Percentiles rank a stretch among this genome's conserved stretches.
These are phyloP conservation scores for Drosophila mayri DNA, from an alignment of 1,140 invertebrate genomes.

Conservation along the genomic window DNA sequence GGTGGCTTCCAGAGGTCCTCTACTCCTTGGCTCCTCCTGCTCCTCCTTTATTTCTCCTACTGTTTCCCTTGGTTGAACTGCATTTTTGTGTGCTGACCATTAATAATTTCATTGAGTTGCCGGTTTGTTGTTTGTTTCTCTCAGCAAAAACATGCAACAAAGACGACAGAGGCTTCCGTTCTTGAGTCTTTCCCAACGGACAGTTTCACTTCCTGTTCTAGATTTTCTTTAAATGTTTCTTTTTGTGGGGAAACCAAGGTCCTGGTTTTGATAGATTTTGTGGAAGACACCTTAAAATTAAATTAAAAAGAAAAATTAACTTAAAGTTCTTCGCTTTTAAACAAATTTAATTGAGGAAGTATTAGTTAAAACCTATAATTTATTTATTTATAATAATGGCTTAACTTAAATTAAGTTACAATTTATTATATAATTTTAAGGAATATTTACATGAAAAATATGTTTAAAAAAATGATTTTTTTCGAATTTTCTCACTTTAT, in stretches of 20 bases:
- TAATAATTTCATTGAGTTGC: conserved; percentile 77
- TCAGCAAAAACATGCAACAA: conserved; percentile 27
- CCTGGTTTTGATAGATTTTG: background rate
- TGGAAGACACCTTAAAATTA: too few species aligned
- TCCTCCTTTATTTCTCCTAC: background rate
- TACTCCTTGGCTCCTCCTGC: conserved; percentile 2
- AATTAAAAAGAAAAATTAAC: background rate
- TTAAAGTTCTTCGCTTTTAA: background rate
- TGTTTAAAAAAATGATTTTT: background rate
- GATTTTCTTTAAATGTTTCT: background rate
- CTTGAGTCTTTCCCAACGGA: conserved; percentile 4
- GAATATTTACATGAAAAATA: background rate
- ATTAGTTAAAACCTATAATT: too few species aligned
- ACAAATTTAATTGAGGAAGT: too few species aligned
- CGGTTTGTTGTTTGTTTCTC: conserved; percentile 38
- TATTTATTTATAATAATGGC: too few species aligned
- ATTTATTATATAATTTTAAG: background rate
- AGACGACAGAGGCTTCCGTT: conserved; percentile 62
- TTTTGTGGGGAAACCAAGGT: background rate
- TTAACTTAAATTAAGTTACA: too few species aligned
- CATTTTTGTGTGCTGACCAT: conserved; percentile 70
- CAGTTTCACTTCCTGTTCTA: conserved; percentile 25
- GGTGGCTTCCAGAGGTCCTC: conserved; percentile 4
- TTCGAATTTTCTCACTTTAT: conserved; percentile 4
- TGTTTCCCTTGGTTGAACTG: conserved; percentile 31